A percentile compares a stretch with the other conserved stretches of the same genome.
phyloP scores from a whole-genome alignment of 2,888 invertebrate genomes.

The Trissoscelio sp. region DNA sequence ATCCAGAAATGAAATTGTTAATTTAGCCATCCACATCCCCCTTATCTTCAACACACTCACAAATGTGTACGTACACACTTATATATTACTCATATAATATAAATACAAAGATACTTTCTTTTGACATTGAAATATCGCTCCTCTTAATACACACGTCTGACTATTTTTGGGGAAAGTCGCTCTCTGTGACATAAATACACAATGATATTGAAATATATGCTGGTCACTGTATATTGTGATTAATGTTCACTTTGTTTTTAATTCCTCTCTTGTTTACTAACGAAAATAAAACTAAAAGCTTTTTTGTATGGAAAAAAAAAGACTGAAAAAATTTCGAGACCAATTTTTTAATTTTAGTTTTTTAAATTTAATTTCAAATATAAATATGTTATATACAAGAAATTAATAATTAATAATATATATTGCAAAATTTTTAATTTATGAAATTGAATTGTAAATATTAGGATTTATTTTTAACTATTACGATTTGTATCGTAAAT shows the following conservation, averaged over 20 bases:
- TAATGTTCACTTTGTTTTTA: constrained; percentile 14
- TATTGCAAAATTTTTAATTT: no score
- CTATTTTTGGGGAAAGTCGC: constrained; percentile 52
- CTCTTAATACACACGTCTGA: constrained; percentile 49
- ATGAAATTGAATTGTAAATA: no score
- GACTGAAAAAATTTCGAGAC: no score
- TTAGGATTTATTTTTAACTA: no score
- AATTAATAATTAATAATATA: no score
- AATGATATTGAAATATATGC: constrained; percentile 63
- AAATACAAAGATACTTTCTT: constrained; percentile 41
- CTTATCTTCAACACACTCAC: constrained; percentile 30
- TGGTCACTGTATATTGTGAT: constrained; percentile 56
- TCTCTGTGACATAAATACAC: constrained; percentile 57
- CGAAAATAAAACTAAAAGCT: no score
- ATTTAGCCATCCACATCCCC: constrained; percentile 30
- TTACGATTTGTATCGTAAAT: no score
- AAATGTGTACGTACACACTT: not conserved
- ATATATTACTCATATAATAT: constrained; percentile 26
- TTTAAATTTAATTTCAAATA: no score
- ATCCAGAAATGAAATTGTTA: constrained; percentile 34
- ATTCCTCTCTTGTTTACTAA: not conserved
- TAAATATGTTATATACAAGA: no score
- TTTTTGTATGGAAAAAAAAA: no score
- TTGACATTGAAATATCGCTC: constrained; percentile 56
- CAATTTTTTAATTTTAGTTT: no score